Percentiles rank a stretch among this genome's conserved stretches.
Evolutionary conservation across 2,797 vertebrate species (phyloP).

Genomic region (Loriculus beryllinus): DNA sequence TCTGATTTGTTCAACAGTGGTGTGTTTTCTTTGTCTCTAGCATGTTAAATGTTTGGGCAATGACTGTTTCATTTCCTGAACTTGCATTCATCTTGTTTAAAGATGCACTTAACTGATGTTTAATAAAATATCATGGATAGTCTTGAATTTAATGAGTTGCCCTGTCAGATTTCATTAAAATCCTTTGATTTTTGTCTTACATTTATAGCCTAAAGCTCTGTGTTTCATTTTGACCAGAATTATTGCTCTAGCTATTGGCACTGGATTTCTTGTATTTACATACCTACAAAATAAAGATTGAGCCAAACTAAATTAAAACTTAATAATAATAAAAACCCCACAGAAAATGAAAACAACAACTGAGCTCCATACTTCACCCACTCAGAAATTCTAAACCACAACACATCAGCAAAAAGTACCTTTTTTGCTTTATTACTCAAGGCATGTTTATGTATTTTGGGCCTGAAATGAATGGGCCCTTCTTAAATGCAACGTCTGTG

Average conservation of each 20-base stretch:
- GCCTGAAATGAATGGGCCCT: slow-evolving; percentile 33
- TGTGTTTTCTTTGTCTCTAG: neutral
- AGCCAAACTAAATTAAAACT: slow-evolving; percentile 51
- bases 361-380: slow-evolving; percentile 28
- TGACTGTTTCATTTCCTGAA: slow-evolving; percentile 50
- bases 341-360: slow-evolving; percentile 57
- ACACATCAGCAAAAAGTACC: slow-evolving; percentile 57
- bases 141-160: slow-evolving; percentile 13
- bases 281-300: slow-evolving; percentile 19
- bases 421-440: slow-evolving; percentile 49
- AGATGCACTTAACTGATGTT: slow-evolving; percentile 27
- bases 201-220: slow-evolving; percentile 16
- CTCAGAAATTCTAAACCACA: slow-evolving; percentile 59
- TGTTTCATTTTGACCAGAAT: slow-evolving; percentile 50
- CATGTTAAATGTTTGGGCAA: neutral
- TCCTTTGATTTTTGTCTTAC: slow-evolving; percentile 43
- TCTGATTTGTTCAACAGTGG: neutral
- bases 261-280: slow-evolving; percentile 30
- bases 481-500: slow-evolving; percentile 10
- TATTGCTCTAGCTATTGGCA: slow-evolving; percentile 31
- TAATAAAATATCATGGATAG: neutral
- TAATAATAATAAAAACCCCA: slow-evolving; percentile 14
- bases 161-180: slow-evolving; percentile 44
- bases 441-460: slow-evolving; percentile 47
- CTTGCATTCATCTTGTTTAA: slow-evolving; percentile 21